A percentile compares a stretch with the other conserved stretches of the same genome.
phyloP scores from a whole-genome alignment of 2,888 invertebrate genomes.

The Athalia rosae region DNA sequence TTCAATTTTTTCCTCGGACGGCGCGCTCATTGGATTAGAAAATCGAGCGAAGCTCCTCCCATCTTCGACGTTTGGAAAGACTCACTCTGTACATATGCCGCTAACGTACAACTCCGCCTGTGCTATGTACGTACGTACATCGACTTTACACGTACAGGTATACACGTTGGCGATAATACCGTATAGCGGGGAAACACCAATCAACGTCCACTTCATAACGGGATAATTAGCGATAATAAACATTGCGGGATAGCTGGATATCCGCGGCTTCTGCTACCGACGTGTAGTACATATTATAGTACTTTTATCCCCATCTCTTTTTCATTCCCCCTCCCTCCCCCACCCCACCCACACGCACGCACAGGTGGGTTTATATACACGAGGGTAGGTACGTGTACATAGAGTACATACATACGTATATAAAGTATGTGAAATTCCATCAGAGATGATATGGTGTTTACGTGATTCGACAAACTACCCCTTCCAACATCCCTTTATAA shows the following conservation, averaged over 20 bases:
- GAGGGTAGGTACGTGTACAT: not conserved
- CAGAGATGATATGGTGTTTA: too few relatives aligned
- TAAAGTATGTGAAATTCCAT: not conserved
- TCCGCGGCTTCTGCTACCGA: conserved; percentile 27
- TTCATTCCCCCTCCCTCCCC: not conserved
- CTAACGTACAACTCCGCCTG: too few relatives aligned
- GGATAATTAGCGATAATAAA: conserved; percentile 54
- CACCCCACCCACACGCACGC: not conserved
- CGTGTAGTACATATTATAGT: conserved; percentile 19
- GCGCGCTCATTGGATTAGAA: too few relatives aligned
- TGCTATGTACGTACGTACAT: too few relatives aligned
- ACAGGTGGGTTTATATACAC: conserved; percentile 7
- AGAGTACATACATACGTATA: not conserved
- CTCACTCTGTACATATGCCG: too few relatives aligned
- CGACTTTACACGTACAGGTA: not conserved
- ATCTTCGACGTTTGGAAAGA: too few relatives aligned
- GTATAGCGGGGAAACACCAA: conserved; percentile 49
- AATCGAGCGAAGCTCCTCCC: too few relatives aligned
- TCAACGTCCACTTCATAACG: conserved; percentile 49
- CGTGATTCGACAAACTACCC: too few relatives aligned
- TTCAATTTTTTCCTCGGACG: too few relatives aligned
- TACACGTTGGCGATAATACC: too few relatives aligned
- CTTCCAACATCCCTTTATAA: too few relatives aligned
- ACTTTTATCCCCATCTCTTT: not conserved
- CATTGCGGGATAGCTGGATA: conserved; percentile 43